phyloP scores from a whole-genome alignment of 2,113 vertebrate genomes.

The Scalopus aquaticus region DNA sequence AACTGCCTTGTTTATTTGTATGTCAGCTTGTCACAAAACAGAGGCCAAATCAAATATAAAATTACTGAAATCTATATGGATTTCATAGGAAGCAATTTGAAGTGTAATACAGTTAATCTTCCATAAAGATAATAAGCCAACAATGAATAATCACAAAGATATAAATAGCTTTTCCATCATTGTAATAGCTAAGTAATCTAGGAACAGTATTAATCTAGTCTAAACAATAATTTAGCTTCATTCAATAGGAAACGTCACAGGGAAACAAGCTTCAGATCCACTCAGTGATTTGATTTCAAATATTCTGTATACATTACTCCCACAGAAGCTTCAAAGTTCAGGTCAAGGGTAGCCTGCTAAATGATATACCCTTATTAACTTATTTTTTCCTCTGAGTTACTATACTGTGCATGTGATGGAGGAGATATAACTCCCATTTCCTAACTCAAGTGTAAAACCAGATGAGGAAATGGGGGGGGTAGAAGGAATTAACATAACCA shows the following conservation, averaged over 20 bases:
- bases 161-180: background rate
- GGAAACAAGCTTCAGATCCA: background rate
- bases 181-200: background rate
- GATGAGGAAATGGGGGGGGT: too few relatives aligned
- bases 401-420: too few relatives aligned
- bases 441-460: too few relatives aligned
- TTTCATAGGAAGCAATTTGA: background rate
- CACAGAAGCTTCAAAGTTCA: too few relatives aligned
- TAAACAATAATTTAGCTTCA: background rate
- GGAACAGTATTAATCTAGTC: background rate
- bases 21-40: background rate
- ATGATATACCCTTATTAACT: too few relatives aligned
- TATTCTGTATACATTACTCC: background rate
- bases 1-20: background rate
- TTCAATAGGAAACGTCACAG: background rate
- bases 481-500: too few relatives aligned
- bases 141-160: background rate
- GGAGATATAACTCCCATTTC: too few relatives aligned
- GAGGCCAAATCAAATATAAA: background rate
- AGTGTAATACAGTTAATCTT: background rate
- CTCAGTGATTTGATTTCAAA: background rate
- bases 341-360: too few relatives aligned
- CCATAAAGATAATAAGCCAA: background rate
- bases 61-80: background rate
- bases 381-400: too few relatives aligned